Base-by-base conservation (phyloP, 2,113 vertebrate species). In the Alectura lathami region DNA sequence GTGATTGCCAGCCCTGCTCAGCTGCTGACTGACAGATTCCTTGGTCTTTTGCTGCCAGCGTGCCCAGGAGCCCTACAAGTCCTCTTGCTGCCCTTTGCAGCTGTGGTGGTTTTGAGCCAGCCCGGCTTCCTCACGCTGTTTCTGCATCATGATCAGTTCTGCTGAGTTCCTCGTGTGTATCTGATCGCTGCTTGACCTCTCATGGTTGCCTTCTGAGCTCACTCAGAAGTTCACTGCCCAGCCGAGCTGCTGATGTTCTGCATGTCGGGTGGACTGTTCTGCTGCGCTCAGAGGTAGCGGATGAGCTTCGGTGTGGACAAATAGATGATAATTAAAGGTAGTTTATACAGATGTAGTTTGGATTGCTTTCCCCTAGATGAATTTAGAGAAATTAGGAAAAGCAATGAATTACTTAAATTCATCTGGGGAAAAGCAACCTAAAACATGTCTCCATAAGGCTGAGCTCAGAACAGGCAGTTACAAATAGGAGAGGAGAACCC, bases 1-100 rank as follows among this genome's bases (percentile, higher is more conserved):
- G 29, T 47, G n/a, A 34, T 50, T 0, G 2, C 20, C 30, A 56
- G 51, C 47, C 36, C 48, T 78, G 47, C 42, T 73, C 47, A 40
- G 23, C 78, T 57, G 17, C 48, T 0, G 0, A 3, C 13, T 13
- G 11, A 16, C 2, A 1, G 15, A 42, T 29, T 53, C 70, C 50
- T 47, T 70, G 29, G 17, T 62, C 23, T 51, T 43, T 51, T 57
- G 43, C 76, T 81, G n/a, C 56, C 13, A 11, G 12, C 7, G n/a
- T 64, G 38, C 50, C 34, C 30, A 60, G 51, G 18, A 70, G 63
- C 56, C 12, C 11, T 38, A 13, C 40, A 68, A 69, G 42, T 22
- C 27, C 80, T 63, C 17, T 48, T 47, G 43, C 34, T 75, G 48
- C n/a, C 23, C 6, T 53, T 42, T 29, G 43, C 29, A 34, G 34